Base-by-base conservation (phyloP, 1,140 invertebrate genomes). In the Brachionus koreanus region DNA sequence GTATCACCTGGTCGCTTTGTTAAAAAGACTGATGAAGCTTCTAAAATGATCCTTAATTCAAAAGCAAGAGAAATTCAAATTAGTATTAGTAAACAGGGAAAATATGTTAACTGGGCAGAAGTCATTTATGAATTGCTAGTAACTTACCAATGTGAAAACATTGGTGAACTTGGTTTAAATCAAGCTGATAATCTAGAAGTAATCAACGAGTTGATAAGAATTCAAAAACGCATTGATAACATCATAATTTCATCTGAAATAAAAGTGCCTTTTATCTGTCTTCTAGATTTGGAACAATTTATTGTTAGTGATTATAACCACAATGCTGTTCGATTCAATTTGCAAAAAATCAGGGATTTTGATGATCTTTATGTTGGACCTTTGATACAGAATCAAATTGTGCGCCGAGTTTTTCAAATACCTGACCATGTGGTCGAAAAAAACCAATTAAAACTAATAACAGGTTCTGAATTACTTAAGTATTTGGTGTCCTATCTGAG, bases 71-170 rank as follows among this genome's bases (percentile, higher is more conserved):
- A 77, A 61, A 61, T 57, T 23, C 46, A 61, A 19, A 63, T 77
- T 0, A 77, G n/a, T 43, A 25, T 77, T 2, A 77, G 75, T 13
- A 23, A 61, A 39, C 29, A 43, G 6, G 75, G 75, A 13, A 77
- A 63, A 25, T 63, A 77, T 37, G 75, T 77, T 9, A 77, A 13
- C n/a, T 77, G 75, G 75, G 46, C 33, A 16, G 52, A 77, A 35
- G 49, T 77, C 33, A 19, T 77, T 12, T 57, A 63, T 42, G 52
- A 63, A 77, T 23, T 77, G 6, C 10, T 57, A 13, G 5, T 39
- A 16, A 19, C 13, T 12, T 16, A 37, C 35, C 19, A 39, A 5
- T 61, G 46, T 42, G 52, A 77, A 10, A 12, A 57, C 7, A 57
- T 77, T 37, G 75, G 46, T 2, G 46, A 77, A 57, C 29, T 77